Base-by-base conservation (phyloP, 2,113 vertebrate species). In the Puma concolor region DNA sequence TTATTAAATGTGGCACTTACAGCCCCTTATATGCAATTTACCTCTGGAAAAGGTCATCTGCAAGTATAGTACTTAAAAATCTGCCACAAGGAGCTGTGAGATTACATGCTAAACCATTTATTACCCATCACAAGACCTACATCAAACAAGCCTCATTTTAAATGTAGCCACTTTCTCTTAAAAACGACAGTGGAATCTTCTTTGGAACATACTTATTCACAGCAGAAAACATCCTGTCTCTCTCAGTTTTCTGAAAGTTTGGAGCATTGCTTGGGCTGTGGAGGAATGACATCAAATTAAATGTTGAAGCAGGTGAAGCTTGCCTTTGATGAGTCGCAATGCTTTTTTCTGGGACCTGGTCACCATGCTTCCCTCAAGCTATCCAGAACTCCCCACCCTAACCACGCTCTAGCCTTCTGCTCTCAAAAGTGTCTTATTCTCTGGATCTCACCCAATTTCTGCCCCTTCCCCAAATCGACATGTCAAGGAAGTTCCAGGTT, bases 31-130 rank as follows among this genome's bases (percentile, higher is more conserved):
- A 91, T 85, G 83, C 64, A 96, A 63, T 97, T 97, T 97, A 84
- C 92, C 44, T 97, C 92, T 88, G 50, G 88, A 81, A 97, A 98
- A 97, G 95, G 92, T 98, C 94, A 92, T 71, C 92, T 88, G 14
- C 44, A 97, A 96, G 91, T 84, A 95, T 2, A 87, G 48, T 80
- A 92, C 74, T 98, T 98, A 86, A 95, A 95, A 96, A 80, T 74
- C 89, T 77, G 48, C 74, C 41, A 81, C 25, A 81, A 66, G 57
- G 36, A 94, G 27, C 57, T 93, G 29, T 54, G 72, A 54, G 66
- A 93, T 93, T 36, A 31, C 12, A 2, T 79, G 50, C 57, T 52
- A 38, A 97, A 80, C 74, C 48, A 79, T 88, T 87, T 57, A 88
- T 88, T 88, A 87, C 16, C 41, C 38, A 74, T 33, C 48, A 71